These are phyloP conservation scores for Andrena bucephala DNA, from an alignment of 2,888 invertebrate species.

Conservation along the genomic window DNA sequence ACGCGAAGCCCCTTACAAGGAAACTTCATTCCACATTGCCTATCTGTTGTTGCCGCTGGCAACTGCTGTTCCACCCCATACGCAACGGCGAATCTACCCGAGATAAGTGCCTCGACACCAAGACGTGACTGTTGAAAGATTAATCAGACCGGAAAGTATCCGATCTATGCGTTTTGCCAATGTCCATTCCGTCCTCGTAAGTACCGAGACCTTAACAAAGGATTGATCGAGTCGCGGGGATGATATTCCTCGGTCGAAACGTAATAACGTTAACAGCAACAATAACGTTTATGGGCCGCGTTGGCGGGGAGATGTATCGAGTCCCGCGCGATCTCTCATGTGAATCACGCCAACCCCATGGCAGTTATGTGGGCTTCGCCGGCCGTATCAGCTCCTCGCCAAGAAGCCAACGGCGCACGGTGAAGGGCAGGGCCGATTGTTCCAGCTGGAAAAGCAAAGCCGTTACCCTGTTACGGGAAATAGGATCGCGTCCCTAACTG, in stretches of 20 bases:
- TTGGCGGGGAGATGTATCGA: constrained; percentile 52
- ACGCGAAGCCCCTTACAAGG: too few relatives aligned
- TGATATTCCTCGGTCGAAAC: neutral
- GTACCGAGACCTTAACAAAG: neutral
- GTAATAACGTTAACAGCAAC: constrained; percentile 51
- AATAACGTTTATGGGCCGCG: constrained; percentile 49
- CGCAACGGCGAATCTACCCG: neutral
- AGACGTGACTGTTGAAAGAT: neutral
- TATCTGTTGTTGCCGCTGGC: neutral
- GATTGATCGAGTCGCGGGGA: neutral
- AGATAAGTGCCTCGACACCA: neutral
- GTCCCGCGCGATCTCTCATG: constrained; percentile 65
- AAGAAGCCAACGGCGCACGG: constrained; percentile 43
- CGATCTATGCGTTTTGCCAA: neutral
- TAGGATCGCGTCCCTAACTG: constrained; percentile 63
- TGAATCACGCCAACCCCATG: constrained; percentile 62
- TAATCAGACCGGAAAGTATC: neutral
- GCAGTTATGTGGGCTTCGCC: constrained; percentile 63
- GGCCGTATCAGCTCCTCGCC: constrained; percentile 49
- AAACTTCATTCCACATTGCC: neutral
- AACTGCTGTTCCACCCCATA: neutral
- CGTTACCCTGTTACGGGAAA: constrained; percentile 68
- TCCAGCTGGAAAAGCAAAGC: constrained; percentile 68
- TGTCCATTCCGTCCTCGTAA: neutral
- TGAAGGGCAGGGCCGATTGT: constrained; percentile 48